Evolutionary conservation across 1,140 invertebrate species (phyloP).

Genomic region (Calliphora vicina): DNA sequence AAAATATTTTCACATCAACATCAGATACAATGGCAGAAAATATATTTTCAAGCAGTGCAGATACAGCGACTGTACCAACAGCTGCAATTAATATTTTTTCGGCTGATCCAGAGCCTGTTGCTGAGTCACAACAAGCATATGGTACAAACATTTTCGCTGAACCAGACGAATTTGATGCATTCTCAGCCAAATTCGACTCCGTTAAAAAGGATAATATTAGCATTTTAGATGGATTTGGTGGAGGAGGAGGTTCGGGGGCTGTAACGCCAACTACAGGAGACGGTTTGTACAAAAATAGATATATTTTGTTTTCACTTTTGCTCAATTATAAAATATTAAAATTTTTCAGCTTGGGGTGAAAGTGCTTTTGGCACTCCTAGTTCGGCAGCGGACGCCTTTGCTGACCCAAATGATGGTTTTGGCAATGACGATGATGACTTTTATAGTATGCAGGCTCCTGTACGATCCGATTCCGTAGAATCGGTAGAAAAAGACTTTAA

Average conservation of each 20-base stretch:
- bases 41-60: slow-evolving; percentile 19
- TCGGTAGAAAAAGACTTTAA: slow-evolving; percentile 69
- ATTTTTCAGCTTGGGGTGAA: slow-evolving; percentile 57
- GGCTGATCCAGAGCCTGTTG: slow-evolving; percentile 34
- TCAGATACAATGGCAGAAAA: slow-evolving; percentile 16
- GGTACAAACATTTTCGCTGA: slow-evolving; percentile 60
- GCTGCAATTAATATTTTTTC: slow-evolving; percentile 40
- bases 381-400: slow-evolving; percentile 65
- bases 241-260: slow-evolving; percentile 49
- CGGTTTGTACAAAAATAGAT: slow-evolving; percentile 45
- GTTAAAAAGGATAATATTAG: slow-evolving; percentile 67
- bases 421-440: slow-evolving; percentile 83
- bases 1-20: slow-evolving; percentile 34
- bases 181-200: slow-evolving; percentile 85
- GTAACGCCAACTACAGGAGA: slow-evolving; percentile 58
- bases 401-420: slow-evolving; percentile 67
- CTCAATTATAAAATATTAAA: neutral
- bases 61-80: slow-evolving; percentile 14
- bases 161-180: slow-evolving; percentile 80
- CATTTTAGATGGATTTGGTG: slow-evolving; percentile 64
- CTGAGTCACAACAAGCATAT: slow-evolving; percentile 41
- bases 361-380: slow-evolving; percentile 56
- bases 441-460: slow-evolving; percentile 79
- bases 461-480: slow-evolving; percentile 75
- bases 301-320: neutral